Evolutionary conservation across 2,797 vertebrate genomes (phyloP), one percentile per base, ranked within the genome.

Genomic region (Glyptemys insculpta): DNA sequence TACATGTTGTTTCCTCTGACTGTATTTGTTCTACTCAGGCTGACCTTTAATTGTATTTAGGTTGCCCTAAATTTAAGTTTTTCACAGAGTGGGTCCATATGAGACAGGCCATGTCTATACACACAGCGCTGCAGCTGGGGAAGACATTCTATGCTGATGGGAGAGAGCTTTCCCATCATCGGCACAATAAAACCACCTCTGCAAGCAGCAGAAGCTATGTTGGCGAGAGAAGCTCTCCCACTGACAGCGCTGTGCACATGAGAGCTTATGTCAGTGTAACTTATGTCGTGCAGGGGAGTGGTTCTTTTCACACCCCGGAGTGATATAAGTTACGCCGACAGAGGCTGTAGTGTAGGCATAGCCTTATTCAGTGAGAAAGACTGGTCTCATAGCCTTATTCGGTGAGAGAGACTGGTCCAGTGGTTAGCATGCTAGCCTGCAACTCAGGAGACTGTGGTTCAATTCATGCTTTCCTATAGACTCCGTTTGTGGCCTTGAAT

Each of bases 21-120:
- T 86, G 29, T 81, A 47, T 87, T 96, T 74, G 82, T 85, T 91
- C 84, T 37, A 68, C 86, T 94, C 94, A 92, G 93, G 88, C 94
- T 97, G 92, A 93, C 95, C 95, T 97, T 93, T 95, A 96, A 95
- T 95, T 96, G 95, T 96, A 94, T 96, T 96, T 93, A 95, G 94
- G 89, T 83, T 94, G 91, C 92, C 94, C 94, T 97, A 95, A 92
- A 50, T 31, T 44, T 29, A 79, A 47, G 25, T 49, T 95, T 91
- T 76, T 91, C 0, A 0, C 95, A 91, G 94, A 91, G 9, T 79
- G 89, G 90, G 93, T 95, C 95, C 93, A 89, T 94, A 34, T 29
- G 93, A 91, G 97, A 90, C 91, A 31, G 29, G 57, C 27, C 57
- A 15, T 14, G 12, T 14, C 57, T 59, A 31, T 57, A 59, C 3